Evolutionary conservation across 2,113 vertebrate species (phyloP).

Genomic region (Nansenia antarctica): DNA sequence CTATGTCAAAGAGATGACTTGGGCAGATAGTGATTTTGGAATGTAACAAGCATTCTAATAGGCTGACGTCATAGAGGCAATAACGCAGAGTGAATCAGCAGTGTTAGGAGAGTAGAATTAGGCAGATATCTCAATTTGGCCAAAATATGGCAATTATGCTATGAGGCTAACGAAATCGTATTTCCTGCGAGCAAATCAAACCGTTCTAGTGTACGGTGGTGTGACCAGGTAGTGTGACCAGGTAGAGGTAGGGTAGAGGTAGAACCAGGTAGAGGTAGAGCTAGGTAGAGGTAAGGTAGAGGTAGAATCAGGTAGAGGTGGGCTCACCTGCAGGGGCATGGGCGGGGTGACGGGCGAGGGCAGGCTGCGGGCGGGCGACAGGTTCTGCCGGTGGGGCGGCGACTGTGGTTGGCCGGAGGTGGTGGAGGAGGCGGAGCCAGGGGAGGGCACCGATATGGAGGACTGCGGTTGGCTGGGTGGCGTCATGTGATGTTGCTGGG

Average conservation of each 20-base stretch:
- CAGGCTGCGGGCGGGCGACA: slow-evolving; percentile 89
- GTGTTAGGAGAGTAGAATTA: too few relatives aligned
- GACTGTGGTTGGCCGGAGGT: slow-evolving; percentile 77
- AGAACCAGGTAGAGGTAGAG: too few relatives aligned
- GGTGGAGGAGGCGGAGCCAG: slow-evolving; percentile 78
- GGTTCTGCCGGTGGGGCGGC: slow-evolving; percentile 88
- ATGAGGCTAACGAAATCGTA: neutral
- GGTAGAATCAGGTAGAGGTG: neutral
- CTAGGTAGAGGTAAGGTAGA: too few relatives aligned
- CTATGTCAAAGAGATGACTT: too few relatives aligned
- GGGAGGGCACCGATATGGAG: slow-evolving; percentile 58
- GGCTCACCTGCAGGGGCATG: slow-evolving; percentile 87
- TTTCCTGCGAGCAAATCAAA: too few relatives aligned
- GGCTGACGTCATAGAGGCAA: too few relatives aligned
- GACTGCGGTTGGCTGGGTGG: slow-evolving; percentile 78
- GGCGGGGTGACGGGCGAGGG: slow-evolving; percentile 91
- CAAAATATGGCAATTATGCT: neutral
- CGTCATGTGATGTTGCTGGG: slow-evolving; percentile 77
- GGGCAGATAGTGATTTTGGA: too few relatives aligned
- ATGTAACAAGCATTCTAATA: too few relatives aligned
- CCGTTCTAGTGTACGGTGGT: too few relatives aligned
- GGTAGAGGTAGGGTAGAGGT: too few relatives aligned
- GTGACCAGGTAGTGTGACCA: neutral
- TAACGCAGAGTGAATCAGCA: too few relatives aligned
- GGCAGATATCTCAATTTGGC: too few relatives aligned